phyloP scores from a whole-genome alignment of 2,888 invertebrate species.

The Spisula solida region DNA sequence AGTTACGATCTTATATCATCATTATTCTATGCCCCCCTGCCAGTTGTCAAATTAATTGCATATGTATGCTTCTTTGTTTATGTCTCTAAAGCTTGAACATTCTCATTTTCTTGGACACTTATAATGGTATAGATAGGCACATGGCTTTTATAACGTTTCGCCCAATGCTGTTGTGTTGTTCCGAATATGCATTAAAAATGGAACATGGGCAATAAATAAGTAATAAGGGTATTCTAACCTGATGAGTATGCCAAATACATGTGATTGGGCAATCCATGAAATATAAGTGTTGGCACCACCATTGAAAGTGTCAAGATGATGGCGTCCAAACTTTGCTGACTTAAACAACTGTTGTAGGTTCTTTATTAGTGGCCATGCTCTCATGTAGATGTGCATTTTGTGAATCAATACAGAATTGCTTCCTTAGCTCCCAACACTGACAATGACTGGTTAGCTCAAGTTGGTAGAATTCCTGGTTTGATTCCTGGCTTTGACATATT shows the following conservation, averaged over 20 bases:
- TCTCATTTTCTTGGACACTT: constrained; percentile 1
- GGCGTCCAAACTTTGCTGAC: too few relatives aligned
- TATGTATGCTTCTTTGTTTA: not conserved
- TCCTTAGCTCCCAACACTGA: too few relatives aligned
- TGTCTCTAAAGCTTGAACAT: not conserved
- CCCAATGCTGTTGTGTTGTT: not conserved
- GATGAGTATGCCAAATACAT: not conserved
- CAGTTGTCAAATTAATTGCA: not conserved
- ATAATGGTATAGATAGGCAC: not conserved
- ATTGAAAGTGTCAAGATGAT: too few relatives aligned
- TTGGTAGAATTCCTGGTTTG: too few relatives aligned
- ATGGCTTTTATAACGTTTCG: constrained; percentile 6
- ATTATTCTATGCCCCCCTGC: not conserved
- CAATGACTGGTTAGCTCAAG: too few relatives aligned
- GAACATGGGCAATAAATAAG: not conserved
- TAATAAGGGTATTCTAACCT: not conserved
- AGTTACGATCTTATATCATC: not conserved
- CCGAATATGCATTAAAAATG: not conserved
- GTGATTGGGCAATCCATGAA: not conserved
- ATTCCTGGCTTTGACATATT: too few relatives aligned
- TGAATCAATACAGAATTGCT: too few relatives aligned
- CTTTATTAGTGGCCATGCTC: too few relatives aligned
- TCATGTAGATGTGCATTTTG: too few relatives aligned
- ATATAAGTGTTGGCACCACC: too few relatives aligned
- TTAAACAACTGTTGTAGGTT: too few relatives aligned